phyloP scores from a whole-genome alignment of 2,797 vertebrate species.

The Kryptopterus vitreolus region DNA sequence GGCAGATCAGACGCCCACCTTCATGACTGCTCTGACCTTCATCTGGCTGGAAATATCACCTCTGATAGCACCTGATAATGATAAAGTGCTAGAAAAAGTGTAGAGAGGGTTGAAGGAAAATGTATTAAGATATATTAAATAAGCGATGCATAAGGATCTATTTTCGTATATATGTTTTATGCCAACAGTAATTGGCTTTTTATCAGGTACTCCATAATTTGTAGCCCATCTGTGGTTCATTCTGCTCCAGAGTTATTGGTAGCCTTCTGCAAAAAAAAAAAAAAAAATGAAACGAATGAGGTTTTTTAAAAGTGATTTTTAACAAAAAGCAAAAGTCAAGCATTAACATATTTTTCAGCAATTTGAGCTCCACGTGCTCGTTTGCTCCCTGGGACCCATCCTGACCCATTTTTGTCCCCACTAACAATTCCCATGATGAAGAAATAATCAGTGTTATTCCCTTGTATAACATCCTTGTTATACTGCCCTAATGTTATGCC shows the following conservation, averaged over 20 bases:
- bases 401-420: too few species aligned
- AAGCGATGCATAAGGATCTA: background rate
- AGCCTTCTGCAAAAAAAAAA: background rate
- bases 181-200: background rate
- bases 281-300: background rate
- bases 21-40: constrained; percentile 24
- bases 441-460: too few species aligned
- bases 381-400: too few species aligned
- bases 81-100: background rate
- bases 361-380: too few species aligned
- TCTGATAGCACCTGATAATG: constrained; percentile 13
- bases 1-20: constrained; percentile 15
- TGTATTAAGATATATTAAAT: background rate
- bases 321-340: background rate
- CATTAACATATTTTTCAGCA: too few species aligned
- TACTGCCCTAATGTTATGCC: too few species aligned
- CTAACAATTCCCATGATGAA: too few species aligned
- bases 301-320: too few species aligned
- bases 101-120: background rate
- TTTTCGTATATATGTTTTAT: background rate
- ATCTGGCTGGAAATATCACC: constrained; percentile 19
- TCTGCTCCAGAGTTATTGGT: background rate
- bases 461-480: too few species aligned
- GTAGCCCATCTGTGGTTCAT: background rate
- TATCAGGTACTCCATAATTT: background rate